Evolutionary conservation across 2,888 invertebrate species (phyloP).

Genomic region (Eugnorisma glareosa): DNA sequence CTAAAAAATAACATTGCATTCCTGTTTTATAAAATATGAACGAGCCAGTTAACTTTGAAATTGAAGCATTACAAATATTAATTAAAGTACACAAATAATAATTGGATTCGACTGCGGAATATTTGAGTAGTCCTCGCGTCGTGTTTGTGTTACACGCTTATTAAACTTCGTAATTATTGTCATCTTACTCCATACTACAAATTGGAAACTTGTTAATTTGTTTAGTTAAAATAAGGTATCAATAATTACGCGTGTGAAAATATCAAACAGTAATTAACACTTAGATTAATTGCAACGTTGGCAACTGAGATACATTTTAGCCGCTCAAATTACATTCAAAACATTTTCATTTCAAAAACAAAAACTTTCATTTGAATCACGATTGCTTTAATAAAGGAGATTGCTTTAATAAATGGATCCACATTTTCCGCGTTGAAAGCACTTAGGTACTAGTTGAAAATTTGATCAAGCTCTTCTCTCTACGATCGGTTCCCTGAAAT

Average conservation of each 20-base stretch:
- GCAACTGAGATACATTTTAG: background rate
- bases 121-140: conserved; percentile 9
- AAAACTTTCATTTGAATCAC: conserved; percentile 19
- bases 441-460: conserved; percentile 40
- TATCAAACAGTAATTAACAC: background rate
- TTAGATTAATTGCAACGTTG: background rate
- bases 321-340: background rate
- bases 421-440: conserved; percentile 19
- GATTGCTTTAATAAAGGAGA: conserved; percentile 29
- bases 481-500: conserved; percentile 11
- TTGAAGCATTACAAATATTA: conserved; percentile 35
- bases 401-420: conserved; percentile 38
- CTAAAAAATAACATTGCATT: conserved; percentile 42
- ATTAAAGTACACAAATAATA: conserved; percentile 34
- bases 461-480: conserved; percentile 15
- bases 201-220: conserved; percentile 39
- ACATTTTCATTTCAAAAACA: background rate
- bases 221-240: conserved; percentile 31
- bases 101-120: conserved; percentile 35
- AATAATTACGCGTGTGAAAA: conserved; percentile 40
- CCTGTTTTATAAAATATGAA: conserved; percentile 25
- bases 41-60: conserved; percentile 57
- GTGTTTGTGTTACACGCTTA: conserved; percentile 23
- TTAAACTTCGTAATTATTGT: conserved; percentile 47
- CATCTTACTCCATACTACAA: conserved; percentile 35